phyloP scores from a whole-genome alignment of 2,888 invertebrate genomes.

The Pachydiplax longipennis region DNA sequence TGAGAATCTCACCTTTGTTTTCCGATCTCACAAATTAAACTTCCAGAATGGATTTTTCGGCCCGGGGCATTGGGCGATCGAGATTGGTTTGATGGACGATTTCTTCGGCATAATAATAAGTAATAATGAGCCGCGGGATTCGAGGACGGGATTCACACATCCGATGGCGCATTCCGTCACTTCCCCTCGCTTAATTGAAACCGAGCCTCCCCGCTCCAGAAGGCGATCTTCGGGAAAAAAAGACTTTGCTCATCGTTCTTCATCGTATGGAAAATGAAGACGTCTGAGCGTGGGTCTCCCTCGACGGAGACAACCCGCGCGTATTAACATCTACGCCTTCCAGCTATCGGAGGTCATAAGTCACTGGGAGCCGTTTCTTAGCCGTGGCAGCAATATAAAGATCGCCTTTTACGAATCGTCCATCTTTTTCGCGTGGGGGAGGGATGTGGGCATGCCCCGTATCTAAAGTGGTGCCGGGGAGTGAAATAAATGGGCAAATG shows the following conservation, averaged over 20 bases:
- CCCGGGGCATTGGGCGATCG: constrained; percentile 1
- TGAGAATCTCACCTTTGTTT: constrained; percentile 29
- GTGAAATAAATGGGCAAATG: too few relatives aligned
- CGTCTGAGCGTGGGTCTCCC: neutral
- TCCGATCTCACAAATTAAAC: constrained; percentile 30
- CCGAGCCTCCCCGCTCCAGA: neutral
- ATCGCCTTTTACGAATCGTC: neutral
- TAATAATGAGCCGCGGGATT: constrained; percentile 23
- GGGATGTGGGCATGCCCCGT: neutral
- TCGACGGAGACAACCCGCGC: neutral
- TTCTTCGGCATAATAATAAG: constrained; percentile 38
- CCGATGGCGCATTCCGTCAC: neutral
- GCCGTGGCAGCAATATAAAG: neutral
- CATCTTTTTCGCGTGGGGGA: neutral
- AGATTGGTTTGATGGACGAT: constrained; percentile 1
- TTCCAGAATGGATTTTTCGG: constrained; percentile 8
- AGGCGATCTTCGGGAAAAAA: neutral
- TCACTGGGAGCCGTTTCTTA: neutral
- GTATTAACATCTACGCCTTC: neutral
- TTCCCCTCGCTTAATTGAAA: neutral
- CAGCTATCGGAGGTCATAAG: neutral
- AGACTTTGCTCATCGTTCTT: neutral
- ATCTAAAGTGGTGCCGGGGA: neutral
- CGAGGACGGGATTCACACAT: constrained; percentile 3
- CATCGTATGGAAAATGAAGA: neutral